Conservation (phyloP, 2,888 invertebrate species). For the Lutraria lutraria region DNA sequence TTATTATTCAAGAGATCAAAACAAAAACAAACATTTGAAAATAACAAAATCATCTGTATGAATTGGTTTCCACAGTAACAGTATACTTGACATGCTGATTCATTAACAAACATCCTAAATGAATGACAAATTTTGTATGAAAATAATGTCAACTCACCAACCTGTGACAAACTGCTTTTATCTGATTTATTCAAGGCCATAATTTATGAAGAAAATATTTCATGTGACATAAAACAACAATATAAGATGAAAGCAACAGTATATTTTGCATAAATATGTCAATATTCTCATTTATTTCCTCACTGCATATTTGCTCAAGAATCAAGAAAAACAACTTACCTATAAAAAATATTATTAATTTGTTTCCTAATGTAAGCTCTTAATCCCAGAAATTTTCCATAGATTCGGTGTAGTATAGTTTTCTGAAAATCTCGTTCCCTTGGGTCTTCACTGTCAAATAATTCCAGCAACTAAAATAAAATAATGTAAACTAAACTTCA, state of each 20-base stretch:
- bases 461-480: conserved; percentile 80
- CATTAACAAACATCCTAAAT: not conserved
- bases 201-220: no score
- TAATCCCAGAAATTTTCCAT: conserved; percentile 86
- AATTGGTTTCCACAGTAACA: not conserved
- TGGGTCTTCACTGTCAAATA: conserved; percentile 87
- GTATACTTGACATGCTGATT: not conserved
- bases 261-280: no score
- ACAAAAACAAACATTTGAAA: not conserved
- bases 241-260: no score
- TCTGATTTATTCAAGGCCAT: not conserved
- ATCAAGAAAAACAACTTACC: conserved; percentile 87
- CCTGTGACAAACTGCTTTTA: conserved; percentile 84
- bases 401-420: conserved; percentile 86
- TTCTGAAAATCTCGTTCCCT: conserved; percentile 88
- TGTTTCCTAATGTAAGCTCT: conserved; percentile 91
- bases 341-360: conserved; percentile 98
- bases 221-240: no score
- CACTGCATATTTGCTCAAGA: no score
- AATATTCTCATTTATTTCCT: no score
- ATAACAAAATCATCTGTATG: not conserved
- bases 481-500: no score
- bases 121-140: conserved; percentile 87
- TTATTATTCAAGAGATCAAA: not conserved
- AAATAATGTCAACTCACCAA: conserved; percentile 98